These are phyloP conservation scores for Netelia inedita DNA, from an alignment of 2,888 invertebrate genomes.

Conservation along the genomic window DNA sequence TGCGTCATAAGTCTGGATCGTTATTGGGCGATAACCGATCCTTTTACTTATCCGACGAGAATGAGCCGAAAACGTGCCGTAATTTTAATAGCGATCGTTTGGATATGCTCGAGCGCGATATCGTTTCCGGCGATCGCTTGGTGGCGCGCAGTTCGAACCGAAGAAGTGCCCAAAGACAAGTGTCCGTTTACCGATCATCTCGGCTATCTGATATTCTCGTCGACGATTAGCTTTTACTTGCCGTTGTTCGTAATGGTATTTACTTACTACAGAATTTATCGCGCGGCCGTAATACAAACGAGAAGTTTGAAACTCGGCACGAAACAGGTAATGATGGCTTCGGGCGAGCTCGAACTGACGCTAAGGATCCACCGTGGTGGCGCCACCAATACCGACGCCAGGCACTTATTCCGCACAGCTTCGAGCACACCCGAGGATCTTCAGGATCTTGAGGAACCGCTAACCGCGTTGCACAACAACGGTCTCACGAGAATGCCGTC, in stretches of 20 bases:
- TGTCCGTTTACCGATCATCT: conserved; percentile 99
- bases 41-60: conserved; percentile 97
- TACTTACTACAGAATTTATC: conserved; percentile 98
- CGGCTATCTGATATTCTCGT: conserved; percentile 98
- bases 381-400: conserved; percentile 86
- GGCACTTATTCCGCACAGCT: conserved; percentile 82
- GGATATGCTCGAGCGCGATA: conserved; percentile 98
- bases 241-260: conserved; percentile 99
- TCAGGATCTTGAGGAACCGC: conserved; percentile 89
- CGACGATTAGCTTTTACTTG: conserved; percentile 98
- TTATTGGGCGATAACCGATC: conserved; percentile 99
- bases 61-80: conserved; percentile 96
- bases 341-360: conserved; percentile 95
- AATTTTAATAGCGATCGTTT: conserved; percentile 96
- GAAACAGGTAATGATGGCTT: conserved; percentile 94
- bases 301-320: conserved; percentile 95
- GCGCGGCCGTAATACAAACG: conserved; percentile 97
- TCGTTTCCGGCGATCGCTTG: conserved; percentile 99
- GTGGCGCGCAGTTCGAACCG: conserved; percentile 96
- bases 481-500: conserved; percentile 90
- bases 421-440: conserved; percentile 82
- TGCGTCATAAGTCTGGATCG: conserved; percentile 98
- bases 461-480: conserved; percentile 92
- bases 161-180: conserved; percentile 92
- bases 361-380: conserved; percentile 97